A percentile compares a stretch with the other conserved stretches of the same genome.
Conservation (phyloP, 2,888 invertebrate genomes). For the Ormyrus nitidulus region DNA sequence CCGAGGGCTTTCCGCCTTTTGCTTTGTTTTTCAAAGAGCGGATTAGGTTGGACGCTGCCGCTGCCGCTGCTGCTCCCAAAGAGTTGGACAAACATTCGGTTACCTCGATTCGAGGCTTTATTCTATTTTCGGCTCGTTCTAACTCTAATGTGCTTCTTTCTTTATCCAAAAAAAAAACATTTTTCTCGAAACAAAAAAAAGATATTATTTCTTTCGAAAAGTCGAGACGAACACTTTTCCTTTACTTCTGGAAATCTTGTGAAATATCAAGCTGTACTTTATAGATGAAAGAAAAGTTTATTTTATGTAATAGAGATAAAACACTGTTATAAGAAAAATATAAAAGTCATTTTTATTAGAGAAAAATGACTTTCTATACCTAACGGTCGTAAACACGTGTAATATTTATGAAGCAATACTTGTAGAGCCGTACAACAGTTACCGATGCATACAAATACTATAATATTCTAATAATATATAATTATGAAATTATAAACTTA, state of each 20-base stretch:
- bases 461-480: background rate
- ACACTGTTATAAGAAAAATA: too few relatives aligned
- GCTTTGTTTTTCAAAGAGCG: background rate
- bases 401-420: conserved; percentile 9
- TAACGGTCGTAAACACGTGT: background rate
- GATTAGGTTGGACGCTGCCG: background rate
- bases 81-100: background rate
- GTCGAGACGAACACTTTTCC: background rate
- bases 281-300: too few relatives aligned
- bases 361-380: background rate
- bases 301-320: too few relatives aligned
- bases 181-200: too few relatives aligned
- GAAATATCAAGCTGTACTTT: too few relatives aligned
- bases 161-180: too few relatives aligned
- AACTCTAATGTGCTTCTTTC: too few relatives aligned
- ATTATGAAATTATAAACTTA: background rate
- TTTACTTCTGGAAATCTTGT: too few relatives aligned
- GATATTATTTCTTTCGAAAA: too few relatives aligned
- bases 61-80: too few relatives aligned
- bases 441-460: background rate
- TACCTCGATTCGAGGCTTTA: background rate
- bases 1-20: background rate
- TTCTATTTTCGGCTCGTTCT: background rate
- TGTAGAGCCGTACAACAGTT: background rate
- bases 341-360: too few relatives aligned